These are phyloP conservation scores for Euwallacea fornicatus DNA, from an alignment of 1,140 invertebrate genomes.

Conservation along the genomic window DNA sequence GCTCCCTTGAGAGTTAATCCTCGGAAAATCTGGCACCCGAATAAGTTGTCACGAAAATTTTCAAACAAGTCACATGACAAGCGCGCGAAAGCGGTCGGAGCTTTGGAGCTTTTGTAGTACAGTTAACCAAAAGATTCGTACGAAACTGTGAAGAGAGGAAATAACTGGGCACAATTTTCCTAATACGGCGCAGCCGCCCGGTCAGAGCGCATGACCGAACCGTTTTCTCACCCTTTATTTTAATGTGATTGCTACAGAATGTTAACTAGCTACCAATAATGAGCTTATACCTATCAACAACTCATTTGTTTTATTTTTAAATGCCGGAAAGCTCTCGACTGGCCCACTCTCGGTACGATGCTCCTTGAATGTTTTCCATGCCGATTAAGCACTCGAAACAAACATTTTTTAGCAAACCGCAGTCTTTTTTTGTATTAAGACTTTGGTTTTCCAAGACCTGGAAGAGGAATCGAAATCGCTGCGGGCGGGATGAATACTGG, in stretches of 20 bases:
- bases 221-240: conserved; percentile 45
- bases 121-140: conserved; percentile 18
- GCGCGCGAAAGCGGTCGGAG: conserved; percentile 35
- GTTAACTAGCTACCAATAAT: conserved; percentile 46
- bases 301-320: conserved; percentile 38
- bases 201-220: conserved; percentile 36
- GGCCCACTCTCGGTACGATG: no score
- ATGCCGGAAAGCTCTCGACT: conserved; percentile 4
- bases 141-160: conserved; percentile 38
- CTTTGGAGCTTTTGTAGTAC: conserved; percentile 8
- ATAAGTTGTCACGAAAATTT: conserved; percentile 20
- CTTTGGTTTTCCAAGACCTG: no score
- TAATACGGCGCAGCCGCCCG: conserved; percentile 42
- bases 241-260: conserved; percentile 47
- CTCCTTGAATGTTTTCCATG: no score
- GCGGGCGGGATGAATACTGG: no score
- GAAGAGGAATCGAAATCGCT: no score
- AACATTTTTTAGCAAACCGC: no score
- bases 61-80: conserved; percentile 41
- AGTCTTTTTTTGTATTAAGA: no score
- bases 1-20: no score
- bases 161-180: conserved; percentile 36
- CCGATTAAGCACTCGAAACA: no score
- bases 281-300: conserved; percentile 42
- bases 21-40: conserved; percentile 2